A percentile compares a stretch with the other conserved stretches of the same genome.
These are phyloP conservation scores for Cyphomyrus plagiostoma DNA, from an alignment of 2,113 vertebrate genomes.

Conservation along the genomic window DNA sequence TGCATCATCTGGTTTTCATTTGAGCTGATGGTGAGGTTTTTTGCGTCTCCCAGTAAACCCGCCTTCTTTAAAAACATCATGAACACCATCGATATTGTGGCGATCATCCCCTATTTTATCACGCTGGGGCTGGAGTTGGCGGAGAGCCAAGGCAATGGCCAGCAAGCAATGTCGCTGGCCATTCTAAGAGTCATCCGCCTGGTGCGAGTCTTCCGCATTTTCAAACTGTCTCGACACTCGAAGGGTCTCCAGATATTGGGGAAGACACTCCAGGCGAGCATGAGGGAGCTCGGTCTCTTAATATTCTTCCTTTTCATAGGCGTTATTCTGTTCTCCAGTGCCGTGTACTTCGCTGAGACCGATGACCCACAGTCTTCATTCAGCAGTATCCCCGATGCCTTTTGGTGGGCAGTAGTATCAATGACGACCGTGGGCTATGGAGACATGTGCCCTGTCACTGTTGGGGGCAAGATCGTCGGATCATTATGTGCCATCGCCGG, in stretches of 20 bases:
- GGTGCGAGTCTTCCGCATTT: constrained; percentile 88
- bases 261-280: constrained; percentile 83
- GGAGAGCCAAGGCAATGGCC: constrained; percentile 72
- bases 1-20: constrained; percentile 93
- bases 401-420: constrained; percentile 95
- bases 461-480: constrained; percentile 88
- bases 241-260: constrained; percentile 91
- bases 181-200: constrained; percentile 86
- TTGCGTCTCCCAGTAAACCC: constrained; percentile 79
- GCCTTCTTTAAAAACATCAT: constrained; percentile 86
- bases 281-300: constrained; percentile 82
- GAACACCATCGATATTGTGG: constrained; percentile 84
- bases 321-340: constrained; percentile 88
- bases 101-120: constrained; percentile 86
- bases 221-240: constrained; percentile 91
- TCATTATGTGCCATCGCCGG: constrained; percentile 89
- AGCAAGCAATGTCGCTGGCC: constrained; percentile 83
- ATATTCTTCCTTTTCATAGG: constrained; percentile 93
- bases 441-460: constrained; percentile 88
- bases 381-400: constrained; percentile 85
- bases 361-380: constrained; percentile 78
- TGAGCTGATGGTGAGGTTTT: constrained; percentile 81
- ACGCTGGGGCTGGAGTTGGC: constrained; percentile 79
- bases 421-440: constrained; percentile 97
- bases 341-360: constrained; percentile 87